Conservation (phyloP, 2,797 vertebrate species). For the Columba guinea region DNA sequence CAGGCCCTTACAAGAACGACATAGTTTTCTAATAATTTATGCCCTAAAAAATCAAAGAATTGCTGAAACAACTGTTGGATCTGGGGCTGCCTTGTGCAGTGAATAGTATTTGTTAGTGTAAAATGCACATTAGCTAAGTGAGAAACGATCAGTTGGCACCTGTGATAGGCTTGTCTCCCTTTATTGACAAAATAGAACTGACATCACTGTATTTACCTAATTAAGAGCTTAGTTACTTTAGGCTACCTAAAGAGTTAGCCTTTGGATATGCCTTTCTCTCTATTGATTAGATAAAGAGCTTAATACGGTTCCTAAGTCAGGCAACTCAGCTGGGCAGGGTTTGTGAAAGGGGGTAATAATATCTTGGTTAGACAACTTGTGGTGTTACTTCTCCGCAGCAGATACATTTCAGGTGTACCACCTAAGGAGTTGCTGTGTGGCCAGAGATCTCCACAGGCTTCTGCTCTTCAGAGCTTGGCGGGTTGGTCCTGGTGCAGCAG, state of each 20-base stretch:
- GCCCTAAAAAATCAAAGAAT: background rate
- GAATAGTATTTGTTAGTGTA: background rate
- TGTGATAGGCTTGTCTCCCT: background rate
- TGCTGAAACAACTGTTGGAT: background rate
- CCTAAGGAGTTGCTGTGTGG: background rate
- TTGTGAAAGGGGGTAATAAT: background rate
- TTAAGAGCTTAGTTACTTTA: slow-evolving; percentile 24
- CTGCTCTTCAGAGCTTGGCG: background rate
- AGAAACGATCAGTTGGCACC: background rate
- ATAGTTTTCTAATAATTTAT: background rate
- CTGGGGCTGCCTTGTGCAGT: background rate
- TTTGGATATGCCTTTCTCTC: background rate
- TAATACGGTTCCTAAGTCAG: background rate
- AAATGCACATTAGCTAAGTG: background rate
- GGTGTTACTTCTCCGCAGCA: background rate
- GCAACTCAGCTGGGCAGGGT: background rate
- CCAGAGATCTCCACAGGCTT: background rate
- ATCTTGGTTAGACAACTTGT: rapidly evolving
- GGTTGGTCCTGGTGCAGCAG: background rate
- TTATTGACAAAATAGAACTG: slow-evolving; percentile 7
- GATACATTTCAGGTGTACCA: background rate
- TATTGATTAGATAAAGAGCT: slow-evolving; percentile 8
- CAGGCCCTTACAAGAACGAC: background rate
- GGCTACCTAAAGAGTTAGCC: background rate
- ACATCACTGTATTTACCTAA: background rate